Conservation (phyloP, 1,140 invertebrate species). For the Drosophila watanabei region DNA sequence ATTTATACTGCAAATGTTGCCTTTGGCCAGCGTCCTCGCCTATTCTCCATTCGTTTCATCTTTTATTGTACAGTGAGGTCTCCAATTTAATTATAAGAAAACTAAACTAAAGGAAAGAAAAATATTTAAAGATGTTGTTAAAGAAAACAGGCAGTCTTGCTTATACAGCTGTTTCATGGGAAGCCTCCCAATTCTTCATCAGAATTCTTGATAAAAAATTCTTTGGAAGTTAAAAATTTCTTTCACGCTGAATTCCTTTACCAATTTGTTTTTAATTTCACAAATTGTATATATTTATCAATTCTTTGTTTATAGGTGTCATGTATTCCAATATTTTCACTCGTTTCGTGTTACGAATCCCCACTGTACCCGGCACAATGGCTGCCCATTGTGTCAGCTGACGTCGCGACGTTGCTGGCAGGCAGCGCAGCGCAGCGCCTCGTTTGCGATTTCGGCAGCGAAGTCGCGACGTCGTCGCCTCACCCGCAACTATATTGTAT, state of each 20-base stretch:
- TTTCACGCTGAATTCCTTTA: not conserved
- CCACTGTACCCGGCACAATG: constrained; percentile 58
- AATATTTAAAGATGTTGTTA: not conserved
- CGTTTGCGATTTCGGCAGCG: constrained; percentile 69
- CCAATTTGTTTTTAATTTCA: not conserved
- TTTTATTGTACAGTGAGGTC: constrained; percentile 10
- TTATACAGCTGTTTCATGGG: not conserved
- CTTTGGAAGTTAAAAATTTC: no score
- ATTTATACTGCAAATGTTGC: constrained; percentile 27
- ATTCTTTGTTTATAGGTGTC: not conserved
- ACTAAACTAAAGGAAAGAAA: not conserved
- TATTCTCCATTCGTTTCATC: constrained; percentile 12
- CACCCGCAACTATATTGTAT: constrained; percentile 44
- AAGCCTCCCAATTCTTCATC: not conserved
- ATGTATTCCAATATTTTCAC: not conserved
- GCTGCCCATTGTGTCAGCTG: constrained; percentile 74
- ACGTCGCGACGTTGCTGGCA: constrained; percentile 52
- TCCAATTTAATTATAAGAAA: constrained; percentile 10
- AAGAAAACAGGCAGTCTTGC: no score
- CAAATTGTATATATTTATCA: not conserved
- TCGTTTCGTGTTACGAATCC: not conserved
- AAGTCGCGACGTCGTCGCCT: constrained; percentile 46
- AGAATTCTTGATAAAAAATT: no score
- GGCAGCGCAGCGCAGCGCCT: constrained; percentile 42
- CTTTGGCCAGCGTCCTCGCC: constrained; percentile 16